phyloP scores from a whole-genome alignment of 2,888 invertebrate genomes.

The Tinea semifulvella region DNA sequence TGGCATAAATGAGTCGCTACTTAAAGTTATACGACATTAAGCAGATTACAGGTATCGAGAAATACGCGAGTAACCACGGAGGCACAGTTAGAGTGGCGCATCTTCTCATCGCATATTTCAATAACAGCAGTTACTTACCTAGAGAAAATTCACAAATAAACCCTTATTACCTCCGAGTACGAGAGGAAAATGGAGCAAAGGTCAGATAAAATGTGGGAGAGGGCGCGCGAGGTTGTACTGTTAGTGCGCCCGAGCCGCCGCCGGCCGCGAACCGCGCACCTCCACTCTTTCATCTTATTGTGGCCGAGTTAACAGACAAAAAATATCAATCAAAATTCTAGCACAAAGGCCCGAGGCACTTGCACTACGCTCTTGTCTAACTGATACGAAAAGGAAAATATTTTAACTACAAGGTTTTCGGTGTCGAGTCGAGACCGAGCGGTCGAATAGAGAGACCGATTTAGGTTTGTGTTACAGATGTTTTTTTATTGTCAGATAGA shows the following conservation, averaged over 20 bases:
- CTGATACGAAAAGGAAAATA: slow-evolving; percentile 36
- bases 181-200: slow-evolving; percentile 12
- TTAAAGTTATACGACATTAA: slow-evolving; percentile 3
- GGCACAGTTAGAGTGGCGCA: background rate
- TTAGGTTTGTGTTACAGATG: slow-evolving; percentile 35
- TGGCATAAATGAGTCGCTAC: background rate
- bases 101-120: slow-evolving; percentile 1
- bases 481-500: slow-evolving; percentile 1
- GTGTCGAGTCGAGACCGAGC: slow-evolving; percentile 40
- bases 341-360: slow-evolving; percentile 60
- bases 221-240: slow-evolving; percentile 40
- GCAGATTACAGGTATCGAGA: slow-evolving; percentile 4
- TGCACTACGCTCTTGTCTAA: slow-evolving; percentile 38
- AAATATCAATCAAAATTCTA: slow-evolving; percentile 68
- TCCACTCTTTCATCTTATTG: slow-evolving; percentile 64
- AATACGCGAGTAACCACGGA: slow-evolving; percentile 4
- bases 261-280: slow-evolving; percentile 57
- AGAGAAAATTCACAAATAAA: slow-evolving; percentile 9
- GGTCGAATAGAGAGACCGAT: slow-evolving; percentile 39
- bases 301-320: slow-evolving; percentile 62
- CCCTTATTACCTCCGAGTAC: background rate
- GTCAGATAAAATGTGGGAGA: slow-evolving; percentile 7
- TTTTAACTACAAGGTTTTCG: slow-evolving; percentile 31
- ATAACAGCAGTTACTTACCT: background rate
- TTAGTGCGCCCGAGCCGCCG: slow-evolving; percentile 56